These are phyloP conservation scores for Carlito syrichta DNA, from an alignment of 2,113 vertebrate species.

Conservation along the genomic window DNA sequence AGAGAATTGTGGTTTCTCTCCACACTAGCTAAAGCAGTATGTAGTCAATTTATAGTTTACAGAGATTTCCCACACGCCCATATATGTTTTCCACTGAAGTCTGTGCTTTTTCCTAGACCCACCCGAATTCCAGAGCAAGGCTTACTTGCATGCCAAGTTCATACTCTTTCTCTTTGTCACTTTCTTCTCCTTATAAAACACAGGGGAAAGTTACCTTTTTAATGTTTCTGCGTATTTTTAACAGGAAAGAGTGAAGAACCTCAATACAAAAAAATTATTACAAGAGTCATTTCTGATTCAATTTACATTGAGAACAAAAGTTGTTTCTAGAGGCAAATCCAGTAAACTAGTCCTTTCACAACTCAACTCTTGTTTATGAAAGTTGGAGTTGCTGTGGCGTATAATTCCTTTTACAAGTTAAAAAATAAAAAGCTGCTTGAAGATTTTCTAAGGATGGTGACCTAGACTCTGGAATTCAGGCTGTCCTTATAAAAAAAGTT, in stretches of 20 bases:
- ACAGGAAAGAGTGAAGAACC: neutral
- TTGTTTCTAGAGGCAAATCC: neutral
- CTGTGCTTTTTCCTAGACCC: conserved; percentile 85
- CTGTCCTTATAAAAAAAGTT: neutral
- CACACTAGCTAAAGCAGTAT: conserved; percentile 49
- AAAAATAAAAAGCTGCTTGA: neutral
- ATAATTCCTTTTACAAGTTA: neutral
- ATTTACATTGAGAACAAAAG: neutral
- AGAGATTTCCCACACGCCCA: conserved; percentile 77
- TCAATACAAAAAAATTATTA: neutral
- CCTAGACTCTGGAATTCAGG: neutral
- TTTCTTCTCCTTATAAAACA: conserved; percentile 31
- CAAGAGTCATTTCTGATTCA: neutral
- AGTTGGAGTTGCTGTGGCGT: neutral
- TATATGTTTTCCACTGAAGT: conserved; percentile 83
- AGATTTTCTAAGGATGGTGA: neutral
- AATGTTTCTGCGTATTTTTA: conserved; percentile 48
- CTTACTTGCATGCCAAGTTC: conserved; percentile 76
- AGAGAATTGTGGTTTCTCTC: conserved; percentile 35
- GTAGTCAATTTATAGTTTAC: conserved; percentile 78
- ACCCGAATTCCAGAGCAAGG: conserved; percentile 82
- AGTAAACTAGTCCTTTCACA: neutral
- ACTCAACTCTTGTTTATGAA: no score
- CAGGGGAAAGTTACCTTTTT: conserved; percentile 67
- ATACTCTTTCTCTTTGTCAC: conserved; percentile 21